Evolutionary conservation across 1,140 invertebrate genomes (phyloP), one percentile per base, ranked within the genome.

Genomic region (Tetragnatha versicolor): DNA sequence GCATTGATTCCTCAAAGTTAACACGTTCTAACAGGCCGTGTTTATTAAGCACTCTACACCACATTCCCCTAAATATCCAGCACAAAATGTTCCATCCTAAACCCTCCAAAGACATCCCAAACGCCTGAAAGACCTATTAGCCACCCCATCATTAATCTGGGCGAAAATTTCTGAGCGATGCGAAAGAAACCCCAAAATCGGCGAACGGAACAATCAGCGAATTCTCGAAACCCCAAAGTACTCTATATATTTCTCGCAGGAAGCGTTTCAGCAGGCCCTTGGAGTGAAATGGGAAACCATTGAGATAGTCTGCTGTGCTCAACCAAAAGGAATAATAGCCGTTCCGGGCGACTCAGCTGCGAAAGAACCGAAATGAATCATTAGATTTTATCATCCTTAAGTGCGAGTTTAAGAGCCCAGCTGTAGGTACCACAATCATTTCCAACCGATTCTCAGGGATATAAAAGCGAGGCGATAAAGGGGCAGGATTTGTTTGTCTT

Each of bases 341-440:
- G 22, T 22, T 25, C 17, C 61, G 42, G n/a, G 42, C 39, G 61
- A 25, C 61, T 39, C 61, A 65, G 61, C 61, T 65, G 61, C 39
- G 42, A 65, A 65, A 65, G 37, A 65, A 35, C 42, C 10, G 61
- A 65, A 65, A 65, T 65, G 61, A 65, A 42, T 65, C 61, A 65
- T 65, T 65, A 65, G 61, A 65, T 65, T 65, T 65, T 65, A 65
- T 65, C 61, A 65, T 58, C 61, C 35, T 65, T 42, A 65, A 65
- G 61, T 65, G 61, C 61, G 61, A 65, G 33, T 65, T 39, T 42
- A 42, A 65, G 61, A 58, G 29, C 35, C 31, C 55, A 31, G 29
- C 29, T 58, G 35, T 12, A 58, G 55, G 35, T 58, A 58, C 55
- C 55, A n/a, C 55, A 58, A 58, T 58, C 29, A 58, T 58, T 58